Evolutionary conservation across 2,113 vertebrate genomes (phyloP).

Genomic region (Numida meleagris): DNA sequence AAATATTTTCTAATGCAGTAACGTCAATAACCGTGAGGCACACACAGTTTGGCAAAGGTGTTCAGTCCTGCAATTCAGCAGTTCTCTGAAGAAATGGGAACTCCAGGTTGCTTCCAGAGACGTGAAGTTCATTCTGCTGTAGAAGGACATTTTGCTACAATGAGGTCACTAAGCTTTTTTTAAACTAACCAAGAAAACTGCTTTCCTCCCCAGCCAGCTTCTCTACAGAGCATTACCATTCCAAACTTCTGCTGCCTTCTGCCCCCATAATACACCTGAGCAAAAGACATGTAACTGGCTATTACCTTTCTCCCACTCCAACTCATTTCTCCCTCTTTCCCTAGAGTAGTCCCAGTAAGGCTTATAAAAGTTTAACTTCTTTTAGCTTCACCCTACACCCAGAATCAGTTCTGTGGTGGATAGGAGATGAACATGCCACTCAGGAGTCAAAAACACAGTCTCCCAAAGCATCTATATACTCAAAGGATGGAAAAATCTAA

Average conservation of each 20-base stretch:
- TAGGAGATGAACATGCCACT: background rate
- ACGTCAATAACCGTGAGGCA: background rate
- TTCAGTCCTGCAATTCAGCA: background rate
- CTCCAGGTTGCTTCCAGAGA: background rate
- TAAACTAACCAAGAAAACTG: background rate
- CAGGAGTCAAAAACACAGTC: background rate
- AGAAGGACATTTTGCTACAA: background rate
- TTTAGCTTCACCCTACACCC: background rate
- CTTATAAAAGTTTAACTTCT: background rate
- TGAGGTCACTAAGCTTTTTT: conserved; percentile 7
- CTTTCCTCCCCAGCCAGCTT: background rate
- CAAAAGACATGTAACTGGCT: background rate
- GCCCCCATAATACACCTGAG: background rate
- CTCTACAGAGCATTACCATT: background rate
- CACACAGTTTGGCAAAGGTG: background rate
- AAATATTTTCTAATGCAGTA: background rate
- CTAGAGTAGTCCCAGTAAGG: background rate
- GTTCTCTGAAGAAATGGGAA: background rate
- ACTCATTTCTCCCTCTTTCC: background rate
- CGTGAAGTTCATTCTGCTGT: background rate
- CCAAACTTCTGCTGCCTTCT: background rate
- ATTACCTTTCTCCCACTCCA: background rate
- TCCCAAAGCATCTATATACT: background rate
- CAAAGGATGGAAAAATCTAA: conserved; percentile 9
- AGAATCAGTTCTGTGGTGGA: background rate